Evolutionary conservation across 2,888 invertebrate genomes (phyloP).

Genomic region (Polydrusus pterygomalis): DNA sequence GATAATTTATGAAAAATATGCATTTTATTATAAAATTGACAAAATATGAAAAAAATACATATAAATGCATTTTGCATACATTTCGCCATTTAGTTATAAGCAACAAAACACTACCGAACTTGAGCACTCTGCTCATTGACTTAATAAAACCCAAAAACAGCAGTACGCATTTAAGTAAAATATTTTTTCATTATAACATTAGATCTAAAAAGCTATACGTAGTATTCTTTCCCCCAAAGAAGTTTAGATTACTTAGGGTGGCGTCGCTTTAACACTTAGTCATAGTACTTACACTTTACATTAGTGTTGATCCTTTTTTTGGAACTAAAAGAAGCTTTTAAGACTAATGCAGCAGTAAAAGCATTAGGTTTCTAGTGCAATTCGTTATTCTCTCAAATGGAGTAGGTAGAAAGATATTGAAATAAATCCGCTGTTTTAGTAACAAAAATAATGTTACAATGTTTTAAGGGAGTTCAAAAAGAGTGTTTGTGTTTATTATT

Average conservation of each 20-base stretch:
- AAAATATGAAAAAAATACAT: too few species aligned
- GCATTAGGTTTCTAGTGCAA: slow-evolving; percentile 55
- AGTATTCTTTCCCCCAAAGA: slow-evolving; percentile 45
- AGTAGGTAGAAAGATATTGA: slow-evolving; percentile 32
- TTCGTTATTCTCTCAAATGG: slow-evolving; percentile 52
- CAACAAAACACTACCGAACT: too few species aligned
- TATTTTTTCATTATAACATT: slow-evolving; percentile 39
- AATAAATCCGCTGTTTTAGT: slow-evolving; percentile 24
- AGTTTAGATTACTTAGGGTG: slow-evolving; percentile 54
- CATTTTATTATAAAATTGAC: too few species aligned
- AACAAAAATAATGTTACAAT: slow-evolving; percentile 1
- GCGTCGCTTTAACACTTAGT: slow-evolving; percentile 55
- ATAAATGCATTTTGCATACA: too few species aligned
- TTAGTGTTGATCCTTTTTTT: slow-evolving; percentile 56
- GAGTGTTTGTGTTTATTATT: too few species aligned
- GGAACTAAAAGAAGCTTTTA: slow-evolving; percentile 57
- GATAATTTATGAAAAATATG: too few species aligned
- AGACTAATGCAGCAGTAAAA: slow-evolving; percentile 56
- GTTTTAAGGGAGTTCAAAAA: not conserved
- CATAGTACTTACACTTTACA: slow-evolving; percentile 56
- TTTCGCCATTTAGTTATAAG: too few species aligned
- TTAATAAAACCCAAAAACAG: too few species aligned
- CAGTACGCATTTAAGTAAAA: not conserved
- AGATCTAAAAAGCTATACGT: slow-evolving; percentile 44
- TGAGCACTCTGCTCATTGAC: too few species aligned